These are phyloP conservation scores for Anniella stebbinsi DNA, from an alignment of 2,797 vertebrate species.

Conservation along the genomic window DNA sequence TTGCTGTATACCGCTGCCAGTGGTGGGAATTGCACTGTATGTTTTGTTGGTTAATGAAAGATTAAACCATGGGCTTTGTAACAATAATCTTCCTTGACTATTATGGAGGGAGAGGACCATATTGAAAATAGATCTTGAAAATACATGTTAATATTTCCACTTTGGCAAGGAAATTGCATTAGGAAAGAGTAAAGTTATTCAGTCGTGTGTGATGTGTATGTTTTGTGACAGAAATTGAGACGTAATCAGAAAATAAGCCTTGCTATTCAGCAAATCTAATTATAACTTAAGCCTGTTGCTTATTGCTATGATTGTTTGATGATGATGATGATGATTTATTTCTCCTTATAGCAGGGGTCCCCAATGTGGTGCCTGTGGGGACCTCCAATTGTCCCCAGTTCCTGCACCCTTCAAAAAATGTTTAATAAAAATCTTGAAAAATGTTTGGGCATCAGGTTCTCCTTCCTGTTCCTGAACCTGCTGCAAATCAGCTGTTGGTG, in stretches of 20 bases:
- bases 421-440: too few relatives aligned
- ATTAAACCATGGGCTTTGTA: neutral
- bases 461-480: too few relatives aligned
- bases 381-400: too few relatives aligned
- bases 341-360: neutral
- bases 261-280: neutral
- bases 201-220: neutral
- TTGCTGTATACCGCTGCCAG: neutral
- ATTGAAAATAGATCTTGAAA: neutral
- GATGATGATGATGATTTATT: neutral
- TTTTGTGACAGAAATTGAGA: neutral
- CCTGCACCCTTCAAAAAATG: too few relatives aligned
- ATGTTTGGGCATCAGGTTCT: too few relatives aligned
- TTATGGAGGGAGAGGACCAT: neutral
- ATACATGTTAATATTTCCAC: neutral
- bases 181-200: neutral
- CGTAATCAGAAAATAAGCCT: neutral
- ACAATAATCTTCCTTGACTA: neutral
- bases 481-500: too few relatives aligned
- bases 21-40: neutral
- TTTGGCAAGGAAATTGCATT: neutral
- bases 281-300: neutral
- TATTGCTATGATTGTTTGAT: neutral
- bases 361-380: too few relatives aligned
- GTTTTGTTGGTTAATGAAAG: neutral